Conservation (phyloP, 1,140 invertebrate species). For the Pseudobourletiella spinata region DNA sequence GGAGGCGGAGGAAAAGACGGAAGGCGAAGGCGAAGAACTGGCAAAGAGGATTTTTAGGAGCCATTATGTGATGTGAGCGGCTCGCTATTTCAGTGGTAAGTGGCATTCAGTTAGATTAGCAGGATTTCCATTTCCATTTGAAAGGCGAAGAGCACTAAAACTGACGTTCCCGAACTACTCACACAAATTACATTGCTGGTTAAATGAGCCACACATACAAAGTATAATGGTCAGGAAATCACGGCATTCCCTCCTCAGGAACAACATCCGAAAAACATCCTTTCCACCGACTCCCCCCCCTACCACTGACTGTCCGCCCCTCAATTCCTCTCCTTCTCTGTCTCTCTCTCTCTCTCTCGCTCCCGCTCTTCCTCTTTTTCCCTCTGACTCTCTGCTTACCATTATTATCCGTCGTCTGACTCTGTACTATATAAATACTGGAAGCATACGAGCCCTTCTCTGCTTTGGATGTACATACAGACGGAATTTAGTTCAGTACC, state of each 20-base stretch:
- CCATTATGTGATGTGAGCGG: slow-evolving; percentile 23
- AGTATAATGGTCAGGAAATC: slow-evolving; percentile 28
- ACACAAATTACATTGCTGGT: slow-evolving; percentile 26
- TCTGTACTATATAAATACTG: no score
- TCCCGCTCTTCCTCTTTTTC: not conserved
- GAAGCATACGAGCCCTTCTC: no score
- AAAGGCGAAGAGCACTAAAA: slow-evolving; percentile 10
- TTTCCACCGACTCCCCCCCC: not conserved
- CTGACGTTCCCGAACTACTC: slow-evolving; percentile 19
- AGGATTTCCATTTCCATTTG: slow-evolving; percentile 26
- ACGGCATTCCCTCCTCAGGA: slow-evolving; percentile 4
- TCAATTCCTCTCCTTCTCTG: not conserved
- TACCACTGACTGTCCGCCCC: not conserved
- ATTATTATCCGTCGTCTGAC: no score
- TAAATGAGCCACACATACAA: slow-evolving; percentile 29
- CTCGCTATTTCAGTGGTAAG: slow-evolving; percentile 21
- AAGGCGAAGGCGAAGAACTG: not conserved
- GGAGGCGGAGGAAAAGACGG: not conserved
- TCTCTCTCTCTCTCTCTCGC: not conserved
- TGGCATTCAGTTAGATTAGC: slow-evolving; percentile 24
- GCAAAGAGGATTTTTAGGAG: slow-evolving; percentile 14
- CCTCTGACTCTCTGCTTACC: no score
- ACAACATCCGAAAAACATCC: not conserved
- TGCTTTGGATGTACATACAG: no score
- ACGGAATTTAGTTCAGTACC: no score